A percentile compares a stretch with the other conserved stretches of the same genome.
Conservation (phyloP, 2,113 vertebrate genomes). For the Pseudorectes ferrugineus region DNA sequence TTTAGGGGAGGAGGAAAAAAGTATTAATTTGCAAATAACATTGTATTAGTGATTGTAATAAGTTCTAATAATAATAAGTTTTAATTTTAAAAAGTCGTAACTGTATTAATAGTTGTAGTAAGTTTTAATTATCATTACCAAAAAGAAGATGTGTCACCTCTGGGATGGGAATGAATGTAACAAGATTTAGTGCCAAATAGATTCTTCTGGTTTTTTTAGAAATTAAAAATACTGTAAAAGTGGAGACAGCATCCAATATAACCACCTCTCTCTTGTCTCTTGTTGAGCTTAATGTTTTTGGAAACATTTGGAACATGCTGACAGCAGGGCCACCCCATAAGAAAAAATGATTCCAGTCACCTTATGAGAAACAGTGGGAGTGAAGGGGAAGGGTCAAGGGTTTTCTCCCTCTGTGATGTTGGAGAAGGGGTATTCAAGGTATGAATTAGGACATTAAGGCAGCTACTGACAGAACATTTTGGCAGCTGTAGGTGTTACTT, state of each 20-base stretch:
- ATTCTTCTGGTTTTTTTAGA: rapidly evolving
- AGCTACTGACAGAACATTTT: not conserved
- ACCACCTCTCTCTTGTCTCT: not conserved
- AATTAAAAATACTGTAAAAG: not conserved
- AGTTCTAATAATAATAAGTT: not conserved
- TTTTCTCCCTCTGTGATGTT: rapidly evolving
- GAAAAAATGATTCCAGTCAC: not conserved
- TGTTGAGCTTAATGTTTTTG: not conserved
- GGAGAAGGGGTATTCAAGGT: not conserved
- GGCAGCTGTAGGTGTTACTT: not conserved
- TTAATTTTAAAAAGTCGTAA: not conserved
- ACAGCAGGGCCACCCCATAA: not conserved
- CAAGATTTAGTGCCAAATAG: not conserved
- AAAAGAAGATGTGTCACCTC: not conserved
- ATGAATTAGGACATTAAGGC: not conserved
- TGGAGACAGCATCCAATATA: rapidly evolving
- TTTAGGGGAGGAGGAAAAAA: rapidly evolving
- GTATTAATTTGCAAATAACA: not conserved
- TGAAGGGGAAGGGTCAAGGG: not conserved
- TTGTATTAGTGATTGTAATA: not conserved
- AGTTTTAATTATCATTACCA: not conserved
- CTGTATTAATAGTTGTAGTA: not conserved
- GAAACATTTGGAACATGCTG: not conserved
- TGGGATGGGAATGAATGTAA: not conserved
- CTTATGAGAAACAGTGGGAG: not conserved